Base-by-base conservation (phyloP, 2,888 invertebrate species). In the Chrysolina oricalcia region DNA sequence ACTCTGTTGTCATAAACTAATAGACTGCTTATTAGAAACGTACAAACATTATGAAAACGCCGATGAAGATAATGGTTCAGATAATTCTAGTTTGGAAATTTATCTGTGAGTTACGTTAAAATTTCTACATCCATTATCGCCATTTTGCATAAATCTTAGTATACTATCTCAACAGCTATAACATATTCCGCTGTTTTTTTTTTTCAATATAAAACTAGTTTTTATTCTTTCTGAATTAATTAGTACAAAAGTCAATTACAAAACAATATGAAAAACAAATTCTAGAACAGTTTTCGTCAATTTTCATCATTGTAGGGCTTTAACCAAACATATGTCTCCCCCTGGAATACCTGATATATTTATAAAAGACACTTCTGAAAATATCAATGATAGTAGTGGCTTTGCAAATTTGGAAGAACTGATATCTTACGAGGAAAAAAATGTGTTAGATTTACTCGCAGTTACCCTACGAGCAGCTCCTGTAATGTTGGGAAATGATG, bases 281-380 rank as follows among this genome's bases (percentile, higher is more conserved):
- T 35, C 35, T 8, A 8, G 8, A 35, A 35, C 35, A 6, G 35
- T 27, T 27, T 23, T 27, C 11, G 13, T 59, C 10, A 59, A 59
- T 27, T 27, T 1, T 35, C 23, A 2, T 59, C 17, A 0, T 77
- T 75, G 43, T 64, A 94, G 94, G 81, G 93, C 94, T 0, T 86
- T 94, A 81, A 94, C 94, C 17, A 92, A 93, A 85, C 93, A 94
- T 84, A 92, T 94, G 88, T 93, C 93, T 0, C 93, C 93, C 1
- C 92, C 93, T 0, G 88, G 90, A 21, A 46, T 72, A 48, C 41
- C 75, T n/a, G 70, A 74, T 23, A 62, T 48, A 10, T 43, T 48
- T 19, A 23, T 46, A n/a, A 21, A 77, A 66, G 69, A 75, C 50
- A 66, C 71, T 35, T 74, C 67, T 15, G 56, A 67, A 40, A 73